Percentiles rank a stretch among this genome's conserved stretches.
These are phyloP conservation scores for Trogon surrucura DNA, from an alignment of 2,113 vertebrate species.

Conservation along the genomic window DNA sequence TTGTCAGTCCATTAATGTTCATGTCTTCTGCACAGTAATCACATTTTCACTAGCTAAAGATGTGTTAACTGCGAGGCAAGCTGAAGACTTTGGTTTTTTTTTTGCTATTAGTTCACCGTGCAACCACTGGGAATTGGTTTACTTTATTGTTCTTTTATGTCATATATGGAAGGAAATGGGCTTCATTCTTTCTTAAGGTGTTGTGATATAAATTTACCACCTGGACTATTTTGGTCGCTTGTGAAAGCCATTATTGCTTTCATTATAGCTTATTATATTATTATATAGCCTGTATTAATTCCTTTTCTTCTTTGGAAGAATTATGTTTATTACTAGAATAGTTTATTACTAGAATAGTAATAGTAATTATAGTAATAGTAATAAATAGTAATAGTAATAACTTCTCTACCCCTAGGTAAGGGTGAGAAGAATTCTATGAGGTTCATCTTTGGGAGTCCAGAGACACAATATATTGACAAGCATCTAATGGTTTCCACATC, in stretches of 20 bases:
- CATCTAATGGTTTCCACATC: not conserved
- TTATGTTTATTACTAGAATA: not conserved
- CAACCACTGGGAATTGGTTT: not conserved
- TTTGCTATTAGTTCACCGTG: not conserved
- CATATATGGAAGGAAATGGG: not conserved
- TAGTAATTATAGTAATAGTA: no score
- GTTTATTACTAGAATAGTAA: no score
- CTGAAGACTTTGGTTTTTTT: not conserved
- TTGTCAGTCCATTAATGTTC: not conserved
- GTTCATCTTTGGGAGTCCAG: not conserved
- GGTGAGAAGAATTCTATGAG: not conserved
- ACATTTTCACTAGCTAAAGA: not conserved
- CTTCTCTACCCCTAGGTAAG: not conserved
- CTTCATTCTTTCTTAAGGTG: not conserved
- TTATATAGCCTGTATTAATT: not conserved
- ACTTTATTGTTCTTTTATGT: not conserved
- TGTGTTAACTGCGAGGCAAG: not conserved
- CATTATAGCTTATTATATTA: not conserved
- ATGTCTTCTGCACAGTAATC: not conserved
- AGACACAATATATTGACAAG: not conserved
- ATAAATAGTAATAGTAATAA: no score
- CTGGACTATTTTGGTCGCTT: not conserved
- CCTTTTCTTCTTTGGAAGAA: not conserved
- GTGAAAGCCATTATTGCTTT: not conserved
- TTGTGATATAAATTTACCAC: not conserved